phyloP scores from a whole-genome alignment of 2,888 invertebrate genomes.

The Proisotoma minuta region DNA sequence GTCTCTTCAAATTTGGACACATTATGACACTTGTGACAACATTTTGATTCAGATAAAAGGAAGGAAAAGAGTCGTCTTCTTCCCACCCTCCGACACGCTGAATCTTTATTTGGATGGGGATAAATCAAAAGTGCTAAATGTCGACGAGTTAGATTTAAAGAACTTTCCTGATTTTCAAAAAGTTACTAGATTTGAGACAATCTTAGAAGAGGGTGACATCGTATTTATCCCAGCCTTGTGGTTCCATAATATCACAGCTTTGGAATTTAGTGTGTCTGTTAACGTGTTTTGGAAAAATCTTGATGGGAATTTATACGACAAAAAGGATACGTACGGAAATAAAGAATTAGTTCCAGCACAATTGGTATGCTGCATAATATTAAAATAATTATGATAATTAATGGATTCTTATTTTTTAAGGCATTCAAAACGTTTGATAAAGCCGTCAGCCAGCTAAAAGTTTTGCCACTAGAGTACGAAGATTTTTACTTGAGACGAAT shows the following conservation, averaged over 20 bases:
- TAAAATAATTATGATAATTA: neutral
- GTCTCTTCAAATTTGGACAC: conserved; percentile 56
- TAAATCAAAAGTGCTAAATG: conserved; percentile 55
- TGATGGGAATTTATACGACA: conserved; percentile 53
- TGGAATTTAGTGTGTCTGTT: conserved; percentile 55
- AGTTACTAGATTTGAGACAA: conserved; percentile 51
- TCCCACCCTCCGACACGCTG: conserved; percentile 53
- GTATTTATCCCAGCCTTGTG: conserved; percentile 58
- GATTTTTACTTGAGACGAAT: conserved; percentile 54
- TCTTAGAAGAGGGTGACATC: conserved; percentile 53
- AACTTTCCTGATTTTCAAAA: conserved; percentile 53
- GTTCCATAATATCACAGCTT: conserved; percentile 57
- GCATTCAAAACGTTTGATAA: conserved; percentile 53
- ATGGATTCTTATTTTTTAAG: too few relatives aligned
- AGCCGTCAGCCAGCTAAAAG: conserved; percentile 52
- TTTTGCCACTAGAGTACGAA: conserved; percentile 53
- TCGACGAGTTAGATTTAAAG: conserved; percentile 53
- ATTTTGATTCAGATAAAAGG: conserved; percentile 55
- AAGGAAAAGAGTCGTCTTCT: conserved; percentile 54
- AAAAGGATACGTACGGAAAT: conserved; percentile 57
- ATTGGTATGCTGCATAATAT: conserved; percentile 47
- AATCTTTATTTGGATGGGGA: conserved; percentile 56
- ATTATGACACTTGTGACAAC: conserved; percentile 60
- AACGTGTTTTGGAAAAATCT: conserved; percentile 58
- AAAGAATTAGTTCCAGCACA: conserved; percentile 54